A percentile compares a stretch with the other conserved stretches of the same genome.
phyloP scores from a whole-genome alignment of 1,140 invertebrate genomes.

The Parasteatoda tepidariorum region DNA sequence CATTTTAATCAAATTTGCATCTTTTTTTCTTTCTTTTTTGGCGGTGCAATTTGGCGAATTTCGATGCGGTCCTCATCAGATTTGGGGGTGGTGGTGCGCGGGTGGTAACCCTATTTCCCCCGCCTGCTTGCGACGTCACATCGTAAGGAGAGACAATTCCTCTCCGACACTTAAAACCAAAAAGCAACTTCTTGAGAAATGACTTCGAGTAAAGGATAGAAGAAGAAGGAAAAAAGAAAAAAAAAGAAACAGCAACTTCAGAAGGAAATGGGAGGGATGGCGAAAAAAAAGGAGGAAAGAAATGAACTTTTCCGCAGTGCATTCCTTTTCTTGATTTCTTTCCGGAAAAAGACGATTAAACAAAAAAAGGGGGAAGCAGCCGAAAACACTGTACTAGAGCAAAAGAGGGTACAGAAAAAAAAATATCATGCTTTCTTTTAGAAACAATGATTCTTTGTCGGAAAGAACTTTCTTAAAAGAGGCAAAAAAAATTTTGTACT shows the following conservation, averaged over 20 bases:
- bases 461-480: conserved; percentile 59
- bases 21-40: conserved; percentile 8
- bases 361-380: conserved; percentile 46
- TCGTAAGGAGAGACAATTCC: conserved; percentile 57
- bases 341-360: conserved; percentile 61
- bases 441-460: conserved; percentile 60
- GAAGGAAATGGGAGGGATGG: conserved; percentile 44
- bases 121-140: conserved; percentile 53
- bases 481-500: conserved; percentile 19
- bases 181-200: conserved; percentile 62
- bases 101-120: conserved; percentile 33
- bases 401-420: conserved; percentile 3
- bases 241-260: conserved; percentile 41
- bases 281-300: conserved; percentile 46
- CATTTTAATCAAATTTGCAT: too few relatives aligned
- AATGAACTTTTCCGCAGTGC: conserved; percentile 60
- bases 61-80: background rate
- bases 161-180: conserved; percentile 61
- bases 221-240: conserved; percentile 12
- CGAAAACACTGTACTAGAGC: conserved; percentile 40
- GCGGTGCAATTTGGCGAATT: conserved; percentile 39
- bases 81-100: background rate
- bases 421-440: conserved; percentile 51
- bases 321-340: conserved; percentile 60
- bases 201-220: conserved; percentile 50